Evolutionary conservation across 2,888 invertebrate genomes (phyloP).

Genomic region (Campoletis raptor): DNA sequence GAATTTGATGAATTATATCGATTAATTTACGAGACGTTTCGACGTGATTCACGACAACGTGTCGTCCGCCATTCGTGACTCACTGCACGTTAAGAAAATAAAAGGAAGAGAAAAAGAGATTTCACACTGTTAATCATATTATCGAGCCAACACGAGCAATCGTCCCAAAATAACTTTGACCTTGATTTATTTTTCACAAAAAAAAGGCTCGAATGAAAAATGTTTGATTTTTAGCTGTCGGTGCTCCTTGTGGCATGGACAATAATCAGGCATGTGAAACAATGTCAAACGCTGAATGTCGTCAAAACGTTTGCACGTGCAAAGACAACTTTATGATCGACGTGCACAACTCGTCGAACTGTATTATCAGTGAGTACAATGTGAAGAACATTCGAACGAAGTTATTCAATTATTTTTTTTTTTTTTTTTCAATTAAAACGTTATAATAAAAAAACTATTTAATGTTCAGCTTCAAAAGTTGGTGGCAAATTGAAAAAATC

Average conservation of each 20-base stretch:
- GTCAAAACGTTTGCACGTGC: constrained; percentile 75
- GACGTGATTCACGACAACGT: constrained; percentile 38
- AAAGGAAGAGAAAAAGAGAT: constrained; percentile 8
- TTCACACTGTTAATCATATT: background rate
- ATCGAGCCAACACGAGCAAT: background rate
- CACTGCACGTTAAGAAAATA: background rate
- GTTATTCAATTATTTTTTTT: background rate
- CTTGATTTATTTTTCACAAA: background rate
- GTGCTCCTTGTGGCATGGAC: constrained; percentile 68
- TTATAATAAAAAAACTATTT: too few relatives aligned
- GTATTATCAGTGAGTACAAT: constrained; percentile 74
- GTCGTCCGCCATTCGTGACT: constrained; percentile 21
- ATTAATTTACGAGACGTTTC: background rate
- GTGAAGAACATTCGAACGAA: background rate
- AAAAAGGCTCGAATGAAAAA: background rate
- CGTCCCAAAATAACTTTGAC: background rate
- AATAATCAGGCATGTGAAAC: constrained; percentile 66
- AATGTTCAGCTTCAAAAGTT: too few relatives aligned
- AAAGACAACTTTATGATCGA: constrained; percentile 74
- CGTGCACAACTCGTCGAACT: constrained; percentile 76
- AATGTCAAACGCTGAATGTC: constrained; percentile 76
- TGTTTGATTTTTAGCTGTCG: constrained; percentile 68
- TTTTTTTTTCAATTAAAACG: background rate
- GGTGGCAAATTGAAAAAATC: too few relatives aligned
- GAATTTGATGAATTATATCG: constrained; percentile 17